Conservation (phyloP, 2,888 invertebrate genomes). For the Carcina quercana region DNA sequence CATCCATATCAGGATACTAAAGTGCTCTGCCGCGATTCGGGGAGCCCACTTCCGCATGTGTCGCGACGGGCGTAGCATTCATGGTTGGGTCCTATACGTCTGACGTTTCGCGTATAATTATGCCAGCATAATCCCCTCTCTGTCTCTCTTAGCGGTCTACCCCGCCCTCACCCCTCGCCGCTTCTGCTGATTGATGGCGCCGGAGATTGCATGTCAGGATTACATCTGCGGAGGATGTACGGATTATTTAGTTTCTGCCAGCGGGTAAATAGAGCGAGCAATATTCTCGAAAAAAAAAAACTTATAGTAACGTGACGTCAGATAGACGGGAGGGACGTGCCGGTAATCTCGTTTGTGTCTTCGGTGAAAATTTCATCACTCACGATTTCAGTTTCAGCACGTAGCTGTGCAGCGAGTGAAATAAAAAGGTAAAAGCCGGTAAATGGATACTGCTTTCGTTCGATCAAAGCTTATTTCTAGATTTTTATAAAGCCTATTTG, state of each 20-base stretch:
- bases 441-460: too few species aligned
- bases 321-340: constrained; percentile 22
- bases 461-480: too few species aligned
- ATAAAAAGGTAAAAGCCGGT: constrained; percentile 1
- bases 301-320: constrained; percentile 25
- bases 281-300: constrained; percentile 43
- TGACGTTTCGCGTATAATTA: constrained; percentile 38
- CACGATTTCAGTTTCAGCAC: constrained; percentile 9
- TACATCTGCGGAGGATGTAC: constrained; percentile 64
- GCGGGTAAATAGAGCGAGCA: constrained; percentile 45
- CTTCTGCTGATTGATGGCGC: constrained; percentile 55
- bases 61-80: constrained; percentile 1
- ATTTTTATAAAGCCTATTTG: too few species aligned
- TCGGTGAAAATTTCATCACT: constrained; percentile 22
- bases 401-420: constrained; percentile 1
- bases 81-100: constrained; percentile 19
- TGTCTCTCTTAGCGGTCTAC: constrained; percentile 22
- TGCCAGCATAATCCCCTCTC: constrained; percentile 30
- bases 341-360: constrained; percentile 27
- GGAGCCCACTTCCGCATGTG: background rate
- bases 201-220: constrained; percentile 71
- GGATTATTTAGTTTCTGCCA: constrained; percentile 61
- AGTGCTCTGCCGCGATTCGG: too few species aligned
- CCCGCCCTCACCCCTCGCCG: constrained; percentile 21
- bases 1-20: background rate